phyloP scores from a whole-genome alignment of 2,113 vertebrate genomes.

The Amblyornis subalaris region DNA sequence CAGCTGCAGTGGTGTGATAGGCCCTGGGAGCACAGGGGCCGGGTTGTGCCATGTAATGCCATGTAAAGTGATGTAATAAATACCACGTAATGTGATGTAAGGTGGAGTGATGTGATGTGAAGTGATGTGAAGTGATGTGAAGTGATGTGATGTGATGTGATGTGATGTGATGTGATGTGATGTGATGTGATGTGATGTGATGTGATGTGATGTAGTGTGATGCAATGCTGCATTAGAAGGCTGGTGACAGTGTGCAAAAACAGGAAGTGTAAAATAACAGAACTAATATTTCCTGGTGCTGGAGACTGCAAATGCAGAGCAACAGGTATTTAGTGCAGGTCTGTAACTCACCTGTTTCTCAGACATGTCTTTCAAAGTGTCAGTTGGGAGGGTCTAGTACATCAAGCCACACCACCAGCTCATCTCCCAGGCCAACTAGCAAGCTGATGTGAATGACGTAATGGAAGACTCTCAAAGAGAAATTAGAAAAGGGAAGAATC shows the following conservation, averaged over 20 bases:
- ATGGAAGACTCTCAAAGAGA: not conserved
- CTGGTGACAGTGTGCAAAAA: not conserved
- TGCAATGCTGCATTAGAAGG: not conserved
- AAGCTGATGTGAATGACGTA: not conserved
- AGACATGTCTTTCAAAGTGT: not conserved
- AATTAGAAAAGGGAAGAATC: not conserved
- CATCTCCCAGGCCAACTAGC: not conserved
- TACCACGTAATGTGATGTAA: rapidly evolving
- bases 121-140: no score
- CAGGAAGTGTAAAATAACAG: not conserved
- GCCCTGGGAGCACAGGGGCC: not conserved
- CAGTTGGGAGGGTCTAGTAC: not conserved
- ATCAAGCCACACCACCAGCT: not conserved
- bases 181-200: no score
- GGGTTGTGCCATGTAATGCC: rapidly evolving
- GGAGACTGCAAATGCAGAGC: not conserved
- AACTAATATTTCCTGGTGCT: not conserved
- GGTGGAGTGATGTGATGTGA: not conserved
- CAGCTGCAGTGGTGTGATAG: rapidly evolving
- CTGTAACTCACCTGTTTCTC: not conserved
- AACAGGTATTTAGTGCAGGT: no score
- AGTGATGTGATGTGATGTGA: no score
- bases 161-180: not conserved
- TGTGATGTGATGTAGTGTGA: no score
- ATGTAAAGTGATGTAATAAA: not conserved